Conservation (phyloP, 1,140 invertebrate species). For the Megalopta genalis region DNA sequence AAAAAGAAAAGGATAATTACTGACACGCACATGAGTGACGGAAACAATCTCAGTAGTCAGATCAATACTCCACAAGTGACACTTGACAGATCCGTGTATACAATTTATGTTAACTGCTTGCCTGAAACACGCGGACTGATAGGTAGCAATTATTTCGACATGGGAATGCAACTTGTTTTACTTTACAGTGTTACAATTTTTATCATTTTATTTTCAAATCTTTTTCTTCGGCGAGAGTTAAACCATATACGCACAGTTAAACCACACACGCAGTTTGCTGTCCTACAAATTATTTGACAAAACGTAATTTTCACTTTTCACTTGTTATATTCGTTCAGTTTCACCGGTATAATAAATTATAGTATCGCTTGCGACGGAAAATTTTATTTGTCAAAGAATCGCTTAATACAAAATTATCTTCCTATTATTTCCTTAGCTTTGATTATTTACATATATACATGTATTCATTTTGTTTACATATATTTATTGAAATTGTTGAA, state of each 20-base stretch:
- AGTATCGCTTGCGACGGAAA: no score
- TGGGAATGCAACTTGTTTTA: not conserved
- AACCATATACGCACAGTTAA: not conserved
- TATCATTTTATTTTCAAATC: not conserved
- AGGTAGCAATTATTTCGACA: slow-evolving; percentile 34
- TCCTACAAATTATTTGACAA: no score
- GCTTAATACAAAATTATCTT: no score
- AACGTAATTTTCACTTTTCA: no score
- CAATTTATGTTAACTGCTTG: slow-evolving; percentile 45
- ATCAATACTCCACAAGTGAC: slow-evolving; percentile 31
- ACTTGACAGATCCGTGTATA: slow-evolving; percentile 27
- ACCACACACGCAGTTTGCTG: no score
- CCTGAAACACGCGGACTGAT: slow-evolving; percentile 1
- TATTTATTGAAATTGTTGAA: no score
- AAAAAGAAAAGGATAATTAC: not conserved
- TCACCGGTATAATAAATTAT: no score
- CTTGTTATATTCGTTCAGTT: no score
- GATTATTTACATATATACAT: no score
- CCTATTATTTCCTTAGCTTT: no score
- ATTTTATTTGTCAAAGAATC: no score
- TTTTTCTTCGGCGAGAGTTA: not conserved
- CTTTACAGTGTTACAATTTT: not conserved
- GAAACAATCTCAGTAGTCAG: slow-evolving; percentile 27
- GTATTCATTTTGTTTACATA: no score
- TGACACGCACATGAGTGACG: not conserved